phyloP scores from a whole-genome alignment of 1,140 invertebrate genomes.

The Anoplolepis gracilipes region DNA sequence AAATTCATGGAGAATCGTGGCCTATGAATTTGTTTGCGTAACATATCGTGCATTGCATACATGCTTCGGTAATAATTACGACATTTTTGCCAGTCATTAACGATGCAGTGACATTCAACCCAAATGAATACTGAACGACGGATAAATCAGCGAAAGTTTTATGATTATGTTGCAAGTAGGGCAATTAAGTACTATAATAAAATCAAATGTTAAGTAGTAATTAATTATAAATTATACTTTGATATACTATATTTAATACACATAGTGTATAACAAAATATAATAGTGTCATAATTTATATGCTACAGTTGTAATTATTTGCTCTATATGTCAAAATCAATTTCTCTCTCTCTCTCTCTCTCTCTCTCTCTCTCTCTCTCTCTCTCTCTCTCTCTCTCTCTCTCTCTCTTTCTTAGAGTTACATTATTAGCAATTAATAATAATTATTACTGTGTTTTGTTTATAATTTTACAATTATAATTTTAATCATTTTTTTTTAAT shows the following conservation, averaged over 20 bases:
- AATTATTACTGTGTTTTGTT: not conserved
- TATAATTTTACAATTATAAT: not conserved
- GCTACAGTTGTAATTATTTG: not conserved
- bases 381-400: too few species aligned
- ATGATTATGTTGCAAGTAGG: constrained; percentile 11
- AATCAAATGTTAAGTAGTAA: not conserved
- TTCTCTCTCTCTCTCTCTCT: too few species aligned
- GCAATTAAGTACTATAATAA: not conserved
- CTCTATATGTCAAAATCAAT: not conserved
- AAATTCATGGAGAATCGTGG: not conserved
- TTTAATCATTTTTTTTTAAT: not conserved
- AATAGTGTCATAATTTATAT: not conserved
- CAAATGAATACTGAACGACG: not conserved
- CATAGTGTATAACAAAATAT: not conserved
- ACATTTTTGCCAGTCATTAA: constrained; percentile 47
- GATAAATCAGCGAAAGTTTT: constrained; percentile 40
- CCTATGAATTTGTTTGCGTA: constrained; percentile 33
- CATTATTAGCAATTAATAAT: not conserved
- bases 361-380: too few species aligned
- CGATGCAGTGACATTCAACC: constrained; percentile 39
- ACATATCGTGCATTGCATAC: not conserved
- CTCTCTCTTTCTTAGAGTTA: not conserved
- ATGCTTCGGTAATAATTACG: constrained; percentile 45
- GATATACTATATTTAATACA: not conserved
- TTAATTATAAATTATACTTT: constrained; percentile 6